Conservation (phyloP, 2,888 invertebrate genomes). For the Stictocephala bisonia region DNA sequence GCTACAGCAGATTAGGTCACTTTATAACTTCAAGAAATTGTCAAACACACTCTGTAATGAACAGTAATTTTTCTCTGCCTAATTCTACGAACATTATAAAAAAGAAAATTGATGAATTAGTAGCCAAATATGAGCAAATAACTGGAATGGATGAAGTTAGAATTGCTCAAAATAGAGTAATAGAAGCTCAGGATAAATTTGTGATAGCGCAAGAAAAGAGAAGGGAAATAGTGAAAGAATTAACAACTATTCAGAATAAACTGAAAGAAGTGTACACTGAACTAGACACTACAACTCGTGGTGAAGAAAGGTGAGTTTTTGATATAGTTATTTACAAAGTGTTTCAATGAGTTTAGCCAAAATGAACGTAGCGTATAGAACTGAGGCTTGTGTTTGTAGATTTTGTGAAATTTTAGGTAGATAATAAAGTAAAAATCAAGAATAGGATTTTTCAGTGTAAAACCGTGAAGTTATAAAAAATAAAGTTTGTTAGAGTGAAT, state of each 20-base stretch:
- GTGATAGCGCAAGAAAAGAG: constrained; percentile 74
- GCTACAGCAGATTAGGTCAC: too few species aligned
- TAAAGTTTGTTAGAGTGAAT: too few species aligned
- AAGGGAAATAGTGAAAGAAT: constrained; percentile 71
- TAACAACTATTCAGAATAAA: constrained; percentile 71
- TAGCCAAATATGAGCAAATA: constrained; percentile 76
- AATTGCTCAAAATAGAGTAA: constrained; percentile 78
- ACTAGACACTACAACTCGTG: constrained; percentile 80
- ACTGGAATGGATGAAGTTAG: constrained; percentile 84
- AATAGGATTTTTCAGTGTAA: too few species aligned
- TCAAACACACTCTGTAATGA: neutral
- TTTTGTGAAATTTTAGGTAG: too few species aligned
- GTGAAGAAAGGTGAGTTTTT: constrained; percentile 82
- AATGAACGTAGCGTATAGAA: too few species aligned
- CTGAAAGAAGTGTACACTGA: constrained; percentile 80
- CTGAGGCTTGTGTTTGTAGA: too few species aligned
- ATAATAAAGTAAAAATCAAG: too few species aligned
- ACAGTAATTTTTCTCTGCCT: neutral
- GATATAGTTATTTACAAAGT: too few species aligned
- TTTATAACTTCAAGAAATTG: neutral
- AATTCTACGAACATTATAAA: constrained; percentile 55
- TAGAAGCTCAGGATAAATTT: constrained; percentile 76
- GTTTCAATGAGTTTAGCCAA: too few species aligned
- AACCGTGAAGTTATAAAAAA: too few species aligned
- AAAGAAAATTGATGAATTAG: constrained; percentile 67